Percentiles rank a stretch among this genome's conserved stretches.
Evolutionary conservation across 2,113 vertebrate species (phyloP).

Genomic region (Charina bottae): DNA sequence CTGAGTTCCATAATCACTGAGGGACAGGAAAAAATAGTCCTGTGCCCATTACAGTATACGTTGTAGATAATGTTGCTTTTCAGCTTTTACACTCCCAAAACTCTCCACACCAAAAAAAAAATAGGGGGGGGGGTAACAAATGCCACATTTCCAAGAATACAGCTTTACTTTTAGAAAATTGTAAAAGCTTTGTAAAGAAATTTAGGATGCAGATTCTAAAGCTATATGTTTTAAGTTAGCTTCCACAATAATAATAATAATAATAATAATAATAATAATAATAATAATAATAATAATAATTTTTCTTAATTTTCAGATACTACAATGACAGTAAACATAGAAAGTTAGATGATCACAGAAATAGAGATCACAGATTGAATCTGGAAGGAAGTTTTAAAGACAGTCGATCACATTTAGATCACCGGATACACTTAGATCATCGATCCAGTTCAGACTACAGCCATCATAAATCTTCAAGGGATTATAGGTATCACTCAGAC

Average conservation of each 20-base stretch:
- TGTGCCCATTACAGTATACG: neutral
- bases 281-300: constrained; percentile 34
- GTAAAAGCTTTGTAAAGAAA: fast-evolving
- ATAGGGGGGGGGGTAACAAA: neutral
- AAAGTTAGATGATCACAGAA: constrained; percentile 91
- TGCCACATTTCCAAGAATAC: neutral
- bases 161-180: neutral
- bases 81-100: neutral
- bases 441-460: constrained; percentile 79
- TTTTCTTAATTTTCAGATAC: constrained; percentile 78
- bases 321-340: constrained; percentile 92
- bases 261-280: constrained; percentile 26
- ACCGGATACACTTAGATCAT: constrained; percentile 82
- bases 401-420: constrained; percentile 76
- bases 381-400: constrained; percentile 87
- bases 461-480: constrained; percentile 85
- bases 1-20: neutral
- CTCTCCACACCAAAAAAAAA: neutral
- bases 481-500: constrained; percentile 94
- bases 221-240: constrained; percentile 17
- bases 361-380: constrained; percentile 85
- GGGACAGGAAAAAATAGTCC: neutral
- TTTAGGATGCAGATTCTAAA: neutral
- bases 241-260: constrained; percentile 24
- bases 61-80: neutral